Evolutionary conservation across 1,140 invertebrate species (phyloP).

Genomic region (Hylaeus anthracinus): DNA sequence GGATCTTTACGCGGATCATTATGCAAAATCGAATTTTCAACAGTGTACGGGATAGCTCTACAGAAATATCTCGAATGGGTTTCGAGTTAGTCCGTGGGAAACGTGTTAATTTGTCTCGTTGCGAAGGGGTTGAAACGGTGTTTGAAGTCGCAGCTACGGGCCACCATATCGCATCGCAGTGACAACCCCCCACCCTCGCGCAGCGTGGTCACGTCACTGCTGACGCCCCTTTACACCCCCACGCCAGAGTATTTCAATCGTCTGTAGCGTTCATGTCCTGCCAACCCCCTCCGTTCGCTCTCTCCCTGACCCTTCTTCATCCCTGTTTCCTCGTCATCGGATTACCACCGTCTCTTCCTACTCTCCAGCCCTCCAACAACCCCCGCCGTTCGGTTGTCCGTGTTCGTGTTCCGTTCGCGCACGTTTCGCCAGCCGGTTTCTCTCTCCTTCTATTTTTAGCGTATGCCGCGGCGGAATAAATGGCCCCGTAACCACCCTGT

Average conservation of each 20-base stretch:
- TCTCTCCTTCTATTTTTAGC: constrained; percentile 27
- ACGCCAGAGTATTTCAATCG: constrained; percentile 22
- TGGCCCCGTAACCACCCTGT: background rate
- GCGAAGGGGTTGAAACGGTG: background rate
- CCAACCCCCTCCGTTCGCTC: background rate
- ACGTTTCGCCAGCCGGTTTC: background rate
- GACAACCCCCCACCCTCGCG: background rate
- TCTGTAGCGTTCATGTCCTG: background rate
- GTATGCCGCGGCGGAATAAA: constrained; percentile 10
- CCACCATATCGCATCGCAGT: constrained; percentile 19
- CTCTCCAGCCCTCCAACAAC: too few species aligned
- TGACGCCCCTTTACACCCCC: constrained; percentile 21
- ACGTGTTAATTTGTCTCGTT: too few species aligned
- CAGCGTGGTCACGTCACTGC: constrained; percentile 21
- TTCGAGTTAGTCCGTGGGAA: too few species aligned
- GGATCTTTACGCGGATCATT: too few species aligned
- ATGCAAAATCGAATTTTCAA: too few species aligned
- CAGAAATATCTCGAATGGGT: too few species aligned
- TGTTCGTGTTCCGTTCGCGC: background rate
- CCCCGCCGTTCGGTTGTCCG: too few species aligned
- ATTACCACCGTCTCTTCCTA: background rate
- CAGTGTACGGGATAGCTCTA: too few species aligned
- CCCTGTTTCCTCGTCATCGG: constrained; percentile 23
- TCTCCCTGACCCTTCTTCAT: constrained; percentile 25
- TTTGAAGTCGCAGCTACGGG: background rate